Base-by-base conservation (phyloP, 1,140 invertebrate species). In the Zaprionus taronus region DNA sequence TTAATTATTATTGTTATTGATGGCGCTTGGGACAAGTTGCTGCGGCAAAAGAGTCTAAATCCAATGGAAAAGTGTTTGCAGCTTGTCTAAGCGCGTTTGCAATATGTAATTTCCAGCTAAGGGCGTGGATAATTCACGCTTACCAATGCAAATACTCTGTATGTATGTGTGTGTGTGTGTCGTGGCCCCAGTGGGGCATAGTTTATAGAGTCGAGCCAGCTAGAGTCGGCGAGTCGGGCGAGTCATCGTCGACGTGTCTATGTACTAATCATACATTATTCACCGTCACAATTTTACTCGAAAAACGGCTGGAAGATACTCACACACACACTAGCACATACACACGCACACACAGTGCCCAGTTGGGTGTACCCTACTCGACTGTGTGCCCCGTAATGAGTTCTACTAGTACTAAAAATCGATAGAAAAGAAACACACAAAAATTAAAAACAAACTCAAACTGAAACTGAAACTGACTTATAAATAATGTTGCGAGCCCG, bases 221-320 rank as follows among this genome's bases (percentile, higher is more conserved):
- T 11, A 51, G 20, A 51, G 38, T 41, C 47, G 11, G 20, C 47
- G 26, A 71, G 34, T 57, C 17, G 34, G 41, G 49, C 80, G 68
- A 86, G 83, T 85, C 75, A 81, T 79, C 82, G 81, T 79, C 84
- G 79, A 90, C 81, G 81, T 89, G 84, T 89, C 85, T 89, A 81
- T 89, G 84, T 89, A 84, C 85, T 90, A 90, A 89, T 89, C 84
- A 89, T 89, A 90, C 72, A 89, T 89, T 89, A 89, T 89, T 89
- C 85, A 89, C 47, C 51, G 63, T 31, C 75, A 90, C 84, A 90
- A 89, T 89, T 89, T 76, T 89, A 89, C 84, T 89, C 84, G 84
- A 90, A 89, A 89, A 89, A 81, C 84, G 85, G 58, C 69, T 77
- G 81, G 58, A 89, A 90, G 81, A 90, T 81, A 81, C 57, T 60